Evolutionary conservation across 2,797 vertebrate genomes (phyloP).

Genomic region (Mus spretus): DNA sequence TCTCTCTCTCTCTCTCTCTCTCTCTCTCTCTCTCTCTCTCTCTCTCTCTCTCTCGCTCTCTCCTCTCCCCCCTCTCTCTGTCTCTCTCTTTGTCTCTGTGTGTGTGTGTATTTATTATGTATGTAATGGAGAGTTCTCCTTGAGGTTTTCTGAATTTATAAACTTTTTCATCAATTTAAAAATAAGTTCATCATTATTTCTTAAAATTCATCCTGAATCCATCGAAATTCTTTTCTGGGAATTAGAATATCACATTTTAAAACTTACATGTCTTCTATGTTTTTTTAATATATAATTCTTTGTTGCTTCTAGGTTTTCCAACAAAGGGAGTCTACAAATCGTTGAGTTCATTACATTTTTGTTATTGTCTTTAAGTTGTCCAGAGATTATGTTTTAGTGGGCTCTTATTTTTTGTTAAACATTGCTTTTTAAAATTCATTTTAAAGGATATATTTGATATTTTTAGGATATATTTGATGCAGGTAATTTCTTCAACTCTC

Average conservation of each 20-base stretch:
- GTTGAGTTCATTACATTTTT: background rate
- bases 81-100: no score
- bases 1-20: rapidly evolving
- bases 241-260: background rate
- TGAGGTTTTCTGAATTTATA: background rate
- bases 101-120: background rate
- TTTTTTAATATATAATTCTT: background rate
- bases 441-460: background rate
- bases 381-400: background rate
- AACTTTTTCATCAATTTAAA: background rate
- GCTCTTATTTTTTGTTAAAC: background rate
- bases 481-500: background rate
- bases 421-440: background rate
- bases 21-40: no score
- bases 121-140: background rate
- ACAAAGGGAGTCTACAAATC: background rate
- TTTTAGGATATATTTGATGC: background rate
- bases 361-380: background rate
- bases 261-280: background rate
- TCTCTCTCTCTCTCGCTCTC: no score
- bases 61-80: no score
- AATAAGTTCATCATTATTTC: background rate
- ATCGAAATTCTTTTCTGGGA: background rate
- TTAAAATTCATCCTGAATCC: background rate
- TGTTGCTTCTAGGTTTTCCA: background rate